Evolutionary conservation across 1,140 invertebrate genomes (phyloP).

Genomic region (Magallana gigas): DNA sequence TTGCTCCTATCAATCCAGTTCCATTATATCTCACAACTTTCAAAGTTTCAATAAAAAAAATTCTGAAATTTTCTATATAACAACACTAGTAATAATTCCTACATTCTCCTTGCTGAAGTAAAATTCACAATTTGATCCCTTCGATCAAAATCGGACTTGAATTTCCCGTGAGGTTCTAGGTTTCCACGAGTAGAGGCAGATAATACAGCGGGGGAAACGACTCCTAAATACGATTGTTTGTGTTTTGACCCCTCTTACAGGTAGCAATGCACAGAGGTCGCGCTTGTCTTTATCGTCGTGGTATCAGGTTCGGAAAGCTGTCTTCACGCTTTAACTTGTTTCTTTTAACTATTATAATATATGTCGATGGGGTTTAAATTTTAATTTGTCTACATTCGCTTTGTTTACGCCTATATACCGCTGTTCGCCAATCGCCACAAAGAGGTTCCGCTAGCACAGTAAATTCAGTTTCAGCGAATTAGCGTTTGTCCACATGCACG

Average conservation of each 20-base stretch:
- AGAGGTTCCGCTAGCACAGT: neutral
- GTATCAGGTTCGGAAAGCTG: neutral
- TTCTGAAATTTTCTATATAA: neutral
- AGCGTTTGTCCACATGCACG: neutral
- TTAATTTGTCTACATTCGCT: neutral
- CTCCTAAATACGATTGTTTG: constrained; percentile 27
- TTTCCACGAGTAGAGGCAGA: neutral
- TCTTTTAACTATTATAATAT: constrained; percentile 12
- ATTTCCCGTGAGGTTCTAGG: neutral
- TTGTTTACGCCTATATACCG: constrained; percentile 10
- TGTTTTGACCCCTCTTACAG: neutral
- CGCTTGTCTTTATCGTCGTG: neutral
- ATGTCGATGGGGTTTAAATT: constrained; percentile 19
- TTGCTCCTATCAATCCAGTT: neutral
- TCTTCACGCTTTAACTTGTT: constrained; percentile 23
- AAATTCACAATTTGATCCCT: neutral
- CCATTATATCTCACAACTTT: neutral
- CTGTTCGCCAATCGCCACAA: neutral
- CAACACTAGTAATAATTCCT: neutral
- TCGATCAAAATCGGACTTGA: neutral
- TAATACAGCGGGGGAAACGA: neutral
- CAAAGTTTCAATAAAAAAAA: neutral
- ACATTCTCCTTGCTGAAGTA: neutral
- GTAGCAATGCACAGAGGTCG: constrained; percentile 1
- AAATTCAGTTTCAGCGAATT: neutral